Conservation (phyloP, 2,797 vertebrate genomes). For the Paedocypris micromegethes region DNA sequence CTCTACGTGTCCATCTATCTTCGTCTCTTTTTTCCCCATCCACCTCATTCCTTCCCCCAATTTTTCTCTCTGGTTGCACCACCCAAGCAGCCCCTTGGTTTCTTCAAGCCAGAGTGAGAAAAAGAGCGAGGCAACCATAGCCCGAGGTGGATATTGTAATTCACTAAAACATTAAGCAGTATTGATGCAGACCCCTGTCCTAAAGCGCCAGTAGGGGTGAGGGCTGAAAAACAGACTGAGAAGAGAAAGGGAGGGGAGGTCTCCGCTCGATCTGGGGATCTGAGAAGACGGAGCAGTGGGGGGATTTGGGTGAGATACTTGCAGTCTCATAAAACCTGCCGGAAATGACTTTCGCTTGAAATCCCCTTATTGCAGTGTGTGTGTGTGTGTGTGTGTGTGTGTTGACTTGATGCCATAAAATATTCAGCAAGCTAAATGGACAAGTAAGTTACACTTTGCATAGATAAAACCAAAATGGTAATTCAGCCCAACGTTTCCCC, state of each 20-base stretch:
- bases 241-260: conserved; percentile 39
- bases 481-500: conserved; percentile 17
- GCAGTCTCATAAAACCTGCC: conserved; percentile 33
- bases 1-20: conserved; percentile 16
- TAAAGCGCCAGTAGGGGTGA: conserved; percentile 48
- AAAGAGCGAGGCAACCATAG: conserved; percentile 39
- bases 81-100: conserved; percentile 32
- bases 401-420: conserved; percentile 44
- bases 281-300: conserved; percentile 7
- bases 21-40: conserved; percentile 20
- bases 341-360: conserved; percentile 44
- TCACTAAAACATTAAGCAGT: conserved; percentile 58
- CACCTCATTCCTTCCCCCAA: conserved; percentile 15
- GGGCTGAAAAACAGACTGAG: conserved; percentile 45
- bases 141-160: conserved; percentile 54
- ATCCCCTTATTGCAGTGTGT: conserved; percentile 44
- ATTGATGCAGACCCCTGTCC: conserved; percentile 55
- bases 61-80: conserved; percentile 28
- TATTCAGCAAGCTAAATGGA: conserved; percentile 50
- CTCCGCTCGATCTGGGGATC: conserved; percentile 20
- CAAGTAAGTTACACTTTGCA: conserved; percentile 46
- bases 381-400: conserved; percentile 21
- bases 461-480: conserved; percentile 43
- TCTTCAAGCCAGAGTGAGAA: conserved; percentile 35
- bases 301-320: conserved; percentile 21